Conservation (phyloP, 2,888 invertebrate species). For the Lepidochitona cinerea region DNA sequence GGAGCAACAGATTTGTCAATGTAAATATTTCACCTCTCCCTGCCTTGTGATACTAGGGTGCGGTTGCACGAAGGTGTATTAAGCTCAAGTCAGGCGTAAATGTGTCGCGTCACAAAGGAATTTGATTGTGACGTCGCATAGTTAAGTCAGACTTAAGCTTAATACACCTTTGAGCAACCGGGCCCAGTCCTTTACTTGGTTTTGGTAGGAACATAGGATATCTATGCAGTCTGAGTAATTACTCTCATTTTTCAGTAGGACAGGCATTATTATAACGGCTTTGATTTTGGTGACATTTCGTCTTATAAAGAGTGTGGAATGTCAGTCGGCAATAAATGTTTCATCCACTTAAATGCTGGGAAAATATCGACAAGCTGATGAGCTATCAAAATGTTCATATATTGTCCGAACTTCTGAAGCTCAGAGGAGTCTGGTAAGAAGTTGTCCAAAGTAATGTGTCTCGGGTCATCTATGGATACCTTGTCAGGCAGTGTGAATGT, state of each 20-base stretch:
- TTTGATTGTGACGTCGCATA: too few relatives aligned
- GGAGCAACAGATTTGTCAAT: too few relatives aligned
- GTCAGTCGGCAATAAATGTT: slow-evolving; percentile 11
- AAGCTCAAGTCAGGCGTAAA: too few relatives aligned
- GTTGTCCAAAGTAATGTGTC: not conserved
- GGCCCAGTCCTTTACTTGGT: slow-evolving; percentile 12
- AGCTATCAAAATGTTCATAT: slow-evolving; percentile 5
- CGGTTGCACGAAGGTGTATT: too few relatives aligned
- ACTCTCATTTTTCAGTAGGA: slow-evolving; percentile 23
- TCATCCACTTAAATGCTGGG: slow-evolving; percentile 12
- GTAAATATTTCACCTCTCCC: slow-evolving; percentile 18
- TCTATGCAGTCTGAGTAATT: slow-evolving; percentile 25
- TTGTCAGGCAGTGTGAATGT: not conserved
- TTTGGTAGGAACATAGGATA: slow-evolving; percentile 10
- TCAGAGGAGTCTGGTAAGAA: slow-evolving; percentile 10
- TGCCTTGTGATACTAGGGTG: slow-evolving; percentile 16
- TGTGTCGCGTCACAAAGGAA: too few relatives aligned
- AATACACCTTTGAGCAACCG: too few relatives aligned
- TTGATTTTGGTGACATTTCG: slow-evolving; percentile 13
- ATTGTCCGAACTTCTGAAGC: not conserved
- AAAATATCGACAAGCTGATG: not conserved
- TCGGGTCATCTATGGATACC: not conserved
- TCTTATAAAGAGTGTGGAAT: slow-evolving; percentile 11
- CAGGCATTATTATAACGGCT: slow-evolving; percentile 7
- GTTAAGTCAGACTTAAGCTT: too few relatives aligned